These are phyloP conservation scores for Pipa parva DNA, from an alignment of 2,113 vertebrate genomes.

Conservation along the genomic window DNA sequence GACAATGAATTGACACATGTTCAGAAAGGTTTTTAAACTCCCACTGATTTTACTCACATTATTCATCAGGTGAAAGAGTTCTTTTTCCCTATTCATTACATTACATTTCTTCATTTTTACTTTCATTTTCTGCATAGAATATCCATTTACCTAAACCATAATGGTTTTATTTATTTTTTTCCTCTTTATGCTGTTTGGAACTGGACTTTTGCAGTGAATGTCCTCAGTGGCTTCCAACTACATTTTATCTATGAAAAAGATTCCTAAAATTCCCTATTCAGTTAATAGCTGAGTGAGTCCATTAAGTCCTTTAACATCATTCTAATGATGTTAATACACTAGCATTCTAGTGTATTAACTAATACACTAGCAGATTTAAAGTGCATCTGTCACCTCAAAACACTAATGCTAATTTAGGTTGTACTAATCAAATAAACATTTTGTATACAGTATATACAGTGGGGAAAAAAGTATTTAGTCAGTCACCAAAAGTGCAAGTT, in stretches of 20 bases:
- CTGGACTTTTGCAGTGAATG: not conserved
- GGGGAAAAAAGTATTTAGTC: too few species aligned
- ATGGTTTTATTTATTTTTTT: not conserved
- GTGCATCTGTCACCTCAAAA: too few species aligned
- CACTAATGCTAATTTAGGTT: too few species aligned
- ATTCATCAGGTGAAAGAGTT: constrained; percentile 21
- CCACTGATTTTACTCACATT: constrained; percentile 34
- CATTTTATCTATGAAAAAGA: not conserved
- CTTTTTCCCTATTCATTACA: constrained; percentile 18
- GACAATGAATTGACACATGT: constrained; percentile 17
- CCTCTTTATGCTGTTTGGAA: not conserved
- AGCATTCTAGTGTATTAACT: too few species aligned
- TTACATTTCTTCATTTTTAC: constrained; percentile 4
- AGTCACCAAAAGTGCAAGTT: too few species aligned
- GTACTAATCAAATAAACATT: too few species aligned
- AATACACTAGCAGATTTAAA: too few species aligned
- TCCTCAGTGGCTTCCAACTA: not conserved
- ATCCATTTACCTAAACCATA: constrained; percentile 4
- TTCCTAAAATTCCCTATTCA: not conserved
- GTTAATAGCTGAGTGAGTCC: not conserved
- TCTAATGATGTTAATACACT: too few species aligned
- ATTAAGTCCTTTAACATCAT: not conserved
- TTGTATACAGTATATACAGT: too few species aligned
- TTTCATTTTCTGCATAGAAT: constrained; percentile 2
- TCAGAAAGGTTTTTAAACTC: constrained; percentile 23